Conservation (phyloP, 2,797 vertebrate genomes). For the Myotis planiceps region DNA sequence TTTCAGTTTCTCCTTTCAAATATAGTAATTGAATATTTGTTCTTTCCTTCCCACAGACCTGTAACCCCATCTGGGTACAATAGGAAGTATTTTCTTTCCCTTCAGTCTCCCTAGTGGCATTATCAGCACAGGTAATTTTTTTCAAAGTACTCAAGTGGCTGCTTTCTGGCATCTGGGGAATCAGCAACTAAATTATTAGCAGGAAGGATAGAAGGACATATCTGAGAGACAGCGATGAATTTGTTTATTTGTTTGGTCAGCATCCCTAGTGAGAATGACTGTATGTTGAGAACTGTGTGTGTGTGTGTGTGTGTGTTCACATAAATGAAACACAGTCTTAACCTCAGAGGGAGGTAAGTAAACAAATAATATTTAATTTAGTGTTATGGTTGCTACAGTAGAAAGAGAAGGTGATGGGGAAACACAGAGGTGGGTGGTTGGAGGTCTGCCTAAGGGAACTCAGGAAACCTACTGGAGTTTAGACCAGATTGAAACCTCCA, state of each 20-base stretch:
- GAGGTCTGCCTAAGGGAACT: not conserved
- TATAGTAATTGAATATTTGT: not conserved
- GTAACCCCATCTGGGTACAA: not conserved
- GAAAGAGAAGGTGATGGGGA: not conserved
- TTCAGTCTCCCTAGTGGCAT: not conserved
- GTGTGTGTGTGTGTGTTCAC: not conserved
- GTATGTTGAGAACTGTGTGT: not conserved
- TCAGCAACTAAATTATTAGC: not conserved
- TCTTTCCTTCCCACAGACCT: not conserved
- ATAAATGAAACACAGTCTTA: not conserved
- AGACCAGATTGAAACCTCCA: not conserved
- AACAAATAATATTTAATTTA: not conserved
- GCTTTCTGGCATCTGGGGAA: not conserved
- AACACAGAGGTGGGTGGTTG: not conserved
- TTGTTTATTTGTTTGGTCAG: not conserved
- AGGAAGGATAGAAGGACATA: not conserved
- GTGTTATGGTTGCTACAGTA: not conserved
- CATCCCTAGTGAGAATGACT: not conserved
- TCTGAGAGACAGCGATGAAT: not conserved
- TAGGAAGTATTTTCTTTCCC: not conserved
- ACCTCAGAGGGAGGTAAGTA: not conserved
- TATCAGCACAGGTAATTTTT: not conserved
- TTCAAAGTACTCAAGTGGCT: not conserved
- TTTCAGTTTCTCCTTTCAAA: conserved; percentile 44
- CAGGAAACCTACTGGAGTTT: not conserved